phyloP scores from a whole-genome alignment of 2,888 invertebrate species.

The Harpagoxenus sublaevis region DNA sequence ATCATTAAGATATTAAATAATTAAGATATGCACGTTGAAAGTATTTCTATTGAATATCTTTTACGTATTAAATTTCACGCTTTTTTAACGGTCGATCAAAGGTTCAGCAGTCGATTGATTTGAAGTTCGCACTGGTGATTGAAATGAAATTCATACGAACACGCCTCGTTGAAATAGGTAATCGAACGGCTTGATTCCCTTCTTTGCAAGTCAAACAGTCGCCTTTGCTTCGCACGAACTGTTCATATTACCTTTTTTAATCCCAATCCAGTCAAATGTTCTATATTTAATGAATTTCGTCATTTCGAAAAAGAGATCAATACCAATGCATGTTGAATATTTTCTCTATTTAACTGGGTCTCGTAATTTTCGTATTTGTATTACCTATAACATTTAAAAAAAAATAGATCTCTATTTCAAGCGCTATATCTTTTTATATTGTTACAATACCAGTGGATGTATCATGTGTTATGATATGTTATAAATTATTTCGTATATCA shows the following conservation, averaged over 20 bases:
- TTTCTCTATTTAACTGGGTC: not conserved
- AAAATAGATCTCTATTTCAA: conserved; percentile 8
- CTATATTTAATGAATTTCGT: not conserved
- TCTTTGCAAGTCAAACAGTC: conserved; percentile 49
- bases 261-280: not conserved
- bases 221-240: not conserved
- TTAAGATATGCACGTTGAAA: not conserved
- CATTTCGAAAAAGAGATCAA: not conserved
- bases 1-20: not conserved
- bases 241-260: not conserved
- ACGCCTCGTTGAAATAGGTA: conserved; percentile 31
- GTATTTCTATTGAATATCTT: not conserved
- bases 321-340: not conserved
- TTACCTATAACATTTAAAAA: not conserved
- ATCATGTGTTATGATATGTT: not conserved
- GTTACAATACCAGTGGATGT: not conserved
- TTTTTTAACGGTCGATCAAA: not conserved
- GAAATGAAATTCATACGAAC: conserved; percentile 45
- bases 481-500: conserved; percentile 47
- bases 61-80: not conserved
- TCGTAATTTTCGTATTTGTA: not conserved
- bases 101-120: not conserved
- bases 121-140: not conserved
- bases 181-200: conserved; percentile 34
- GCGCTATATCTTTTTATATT: conserved; percentile 60